Evolutionary conservation across 2,888 invertebrate species (phyloP), one percentile per base, ranked within the genome.

Genomic region (Drosophila leonis): DNA sequence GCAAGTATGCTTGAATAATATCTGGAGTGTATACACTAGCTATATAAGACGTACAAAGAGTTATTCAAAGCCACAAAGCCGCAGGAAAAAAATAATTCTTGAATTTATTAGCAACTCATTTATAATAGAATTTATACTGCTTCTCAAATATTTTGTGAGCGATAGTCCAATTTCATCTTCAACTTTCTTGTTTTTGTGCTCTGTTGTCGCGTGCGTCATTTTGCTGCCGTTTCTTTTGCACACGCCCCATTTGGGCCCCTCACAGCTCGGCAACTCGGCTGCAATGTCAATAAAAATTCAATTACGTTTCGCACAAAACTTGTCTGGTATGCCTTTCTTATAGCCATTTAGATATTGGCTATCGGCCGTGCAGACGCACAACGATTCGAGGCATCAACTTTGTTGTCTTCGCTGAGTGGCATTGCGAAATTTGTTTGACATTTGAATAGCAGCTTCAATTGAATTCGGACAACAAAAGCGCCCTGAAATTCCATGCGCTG

Each of bases 241-340:
- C 54, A 39, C 31, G 13, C 39, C n/a, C 37, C 54, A 9, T 52
- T 39, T 39, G 39, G 18, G 39, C 39, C 13, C 12, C n/a, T 39
- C 20, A 12, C 27, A 62, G 54, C 39, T 12, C 42, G 41, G 68
- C 70, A 62, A 55, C 49, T 71, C 66, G 51, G 54, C 71, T 71
- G 76, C 72, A 89, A 89, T 88, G 84, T 89, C 90, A 89, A 84
- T 84, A 84, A 88, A 90, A 84, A 89, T 84, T 84, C 84, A 84
- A 84, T 84, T 84, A 84, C 84, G 83, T 71, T 85, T 71, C 68
- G 54, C 49, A 75, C 63, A 55, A 69, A 85, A 82, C 72, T 84
- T 85, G 75, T 59, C 55, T 69, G 69, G 69, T 57, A 73, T 81
- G 67, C 63, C 65, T 75, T 88, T 80, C 89, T 75, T 83, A 71